Evolutionary conservation across 2,888 invertebrate species (phyloP).

Genomic region (Seira musarum): DNA sequence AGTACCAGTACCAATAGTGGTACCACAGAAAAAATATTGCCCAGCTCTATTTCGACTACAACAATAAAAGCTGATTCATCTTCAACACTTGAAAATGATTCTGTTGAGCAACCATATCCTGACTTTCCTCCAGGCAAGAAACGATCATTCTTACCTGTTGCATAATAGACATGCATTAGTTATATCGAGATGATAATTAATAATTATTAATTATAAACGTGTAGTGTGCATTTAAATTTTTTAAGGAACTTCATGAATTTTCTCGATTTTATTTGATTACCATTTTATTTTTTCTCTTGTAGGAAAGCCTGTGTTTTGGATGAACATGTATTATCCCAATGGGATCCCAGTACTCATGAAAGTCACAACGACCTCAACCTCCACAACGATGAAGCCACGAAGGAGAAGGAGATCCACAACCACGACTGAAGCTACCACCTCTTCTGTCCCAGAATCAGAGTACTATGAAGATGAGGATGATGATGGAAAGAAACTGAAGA

Average conservation of each 20-base stretch:
- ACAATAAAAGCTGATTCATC: background rate
- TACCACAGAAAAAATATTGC: background rate
- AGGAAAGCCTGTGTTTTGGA: conserved; percentile 43
- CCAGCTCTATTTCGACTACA: too few species aligned
- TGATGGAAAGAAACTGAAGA: background rate
- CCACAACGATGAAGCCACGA: conserved; percentile 1
- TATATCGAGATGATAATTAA: too few species aligned
- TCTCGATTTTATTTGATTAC: background rate
- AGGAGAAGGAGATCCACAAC: conserved; percentile 27
- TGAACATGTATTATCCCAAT: conserved; percentile 53
- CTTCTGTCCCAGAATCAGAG: conserved; percentile 24
- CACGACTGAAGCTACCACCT: background rate
- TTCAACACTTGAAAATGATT: conserved; percentile 22
- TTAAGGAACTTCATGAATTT: too few species aligned
- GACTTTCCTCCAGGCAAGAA: conserved; percentile 40
- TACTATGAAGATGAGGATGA: conserved; percentile 26
- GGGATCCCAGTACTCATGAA: conserved; percentile 35
- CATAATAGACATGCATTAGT: too few species aligned
- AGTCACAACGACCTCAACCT: conserved; percentile 15
- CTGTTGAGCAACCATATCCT: conserved; percentile 26
- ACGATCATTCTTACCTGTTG: background rate
- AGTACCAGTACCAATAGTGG: background rate
- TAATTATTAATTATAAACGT: too few species aligned
- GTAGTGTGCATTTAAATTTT: too few species aligned
- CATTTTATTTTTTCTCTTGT: background rate